Evolutionary conservation across 2,113 vertebrate genomes (phyloP).

Genomic region (Epinephelus lanceolatus): DNA sequence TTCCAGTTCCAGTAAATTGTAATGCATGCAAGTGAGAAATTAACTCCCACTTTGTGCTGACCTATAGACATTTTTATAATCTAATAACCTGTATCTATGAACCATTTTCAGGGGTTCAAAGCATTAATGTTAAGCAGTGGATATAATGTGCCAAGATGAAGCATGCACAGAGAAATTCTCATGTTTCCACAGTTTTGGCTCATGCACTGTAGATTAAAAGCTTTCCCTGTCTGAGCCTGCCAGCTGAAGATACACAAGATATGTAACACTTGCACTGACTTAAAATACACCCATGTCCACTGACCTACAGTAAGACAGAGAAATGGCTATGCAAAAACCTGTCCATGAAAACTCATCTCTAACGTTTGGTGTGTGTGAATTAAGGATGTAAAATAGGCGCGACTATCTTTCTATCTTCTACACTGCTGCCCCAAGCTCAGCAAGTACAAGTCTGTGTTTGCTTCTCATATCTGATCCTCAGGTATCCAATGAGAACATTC

Average conservation of each 20-base stretch:
- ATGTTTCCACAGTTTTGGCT: too few species aligned
- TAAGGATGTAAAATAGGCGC: neutral
- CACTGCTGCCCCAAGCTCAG: neutral
- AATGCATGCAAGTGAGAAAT: too few species aligned
- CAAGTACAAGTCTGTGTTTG: neutral
- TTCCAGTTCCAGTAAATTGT: too few species aligned
- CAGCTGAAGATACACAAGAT: too few species aligned
- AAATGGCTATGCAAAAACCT: neutral
- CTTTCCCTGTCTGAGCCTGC: too few species aligned
- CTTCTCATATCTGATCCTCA: neutral
- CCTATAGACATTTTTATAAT: too few species aligned
- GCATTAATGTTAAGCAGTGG: neutral
- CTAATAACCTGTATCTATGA: too few species aligned
- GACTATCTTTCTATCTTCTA: neutral
- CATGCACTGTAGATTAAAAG: too few species aligned
- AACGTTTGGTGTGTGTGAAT: neutral
- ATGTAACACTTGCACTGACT: neutral
- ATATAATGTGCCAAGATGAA: neutral
- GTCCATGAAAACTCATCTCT: neutral
- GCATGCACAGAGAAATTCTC: too few species aligned
- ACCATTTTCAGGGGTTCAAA: too few species aligned
- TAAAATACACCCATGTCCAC: neutral
- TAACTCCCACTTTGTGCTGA: too few species aligned
- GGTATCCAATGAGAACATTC: neutral
- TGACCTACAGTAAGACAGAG: neutral